A percentile compares a stretch with the other conserved stretches of the same genome.
Evolutionary conservation across 2,797 vertebrate genomes (phyloP).

Genomic region (Pseudochirops corinnae): DNA sequence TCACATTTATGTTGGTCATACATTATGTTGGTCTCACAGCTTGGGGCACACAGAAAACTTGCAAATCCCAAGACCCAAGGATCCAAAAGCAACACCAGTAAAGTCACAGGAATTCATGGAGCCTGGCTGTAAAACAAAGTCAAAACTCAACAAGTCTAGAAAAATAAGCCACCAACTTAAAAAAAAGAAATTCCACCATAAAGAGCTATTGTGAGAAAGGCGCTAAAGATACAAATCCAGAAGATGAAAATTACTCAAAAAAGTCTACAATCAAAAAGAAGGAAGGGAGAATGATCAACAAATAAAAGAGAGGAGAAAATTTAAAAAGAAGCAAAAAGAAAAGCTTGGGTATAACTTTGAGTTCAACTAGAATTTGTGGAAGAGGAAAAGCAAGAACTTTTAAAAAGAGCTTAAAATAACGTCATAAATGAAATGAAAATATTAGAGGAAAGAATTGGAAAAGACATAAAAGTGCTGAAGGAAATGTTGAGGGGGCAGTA

Average conservation of each 20-base stretch:
- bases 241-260: neutral
- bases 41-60: neutral
- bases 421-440: neutral
- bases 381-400: neutral
- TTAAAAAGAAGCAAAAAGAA: neutral
- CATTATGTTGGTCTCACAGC: too few species aligned
- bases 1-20: neutral
- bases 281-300: neutral
- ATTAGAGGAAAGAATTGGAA: neutral
- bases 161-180: neutral
- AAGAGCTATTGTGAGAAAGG: neutral
- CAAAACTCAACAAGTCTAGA: neutral
- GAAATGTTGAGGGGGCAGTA: neutral
- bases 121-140: neutral
- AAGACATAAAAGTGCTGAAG: neutral
- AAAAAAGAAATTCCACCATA: neutral
- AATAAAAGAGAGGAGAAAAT: neutral
- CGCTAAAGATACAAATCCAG: neutral
- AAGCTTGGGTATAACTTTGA: neutral
- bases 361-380: neutral
- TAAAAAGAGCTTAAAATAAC: neutral
- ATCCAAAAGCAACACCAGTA: neutral
- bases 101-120: neutral
- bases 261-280: neutral
- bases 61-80: neutral